Base-by-base conservation (phyloP, 2,113 vertebrate genomes). In the Phaetusa simplex region DNA sequence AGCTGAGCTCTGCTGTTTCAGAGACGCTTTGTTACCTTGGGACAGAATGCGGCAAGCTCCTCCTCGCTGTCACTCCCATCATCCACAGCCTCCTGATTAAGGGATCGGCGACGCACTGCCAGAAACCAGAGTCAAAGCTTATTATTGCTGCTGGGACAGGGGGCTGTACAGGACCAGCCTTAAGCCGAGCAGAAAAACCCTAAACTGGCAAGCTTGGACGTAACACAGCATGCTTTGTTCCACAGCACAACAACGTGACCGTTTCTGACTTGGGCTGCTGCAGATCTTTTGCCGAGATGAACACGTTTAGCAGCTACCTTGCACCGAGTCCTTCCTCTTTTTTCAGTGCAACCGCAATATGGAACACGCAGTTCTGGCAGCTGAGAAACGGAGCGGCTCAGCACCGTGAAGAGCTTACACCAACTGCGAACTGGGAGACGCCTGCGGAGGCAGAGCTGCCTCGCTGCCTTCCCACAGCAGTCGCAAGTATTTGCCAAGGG, bases 1-100 rank as follows among this genome's bases (percentile, higher is more conserved):
- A 50, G 24, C 70, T 34, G 32, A 90, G 73, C 66, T 82, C 40
- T 67, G 22, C 52, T 30, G 13, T 30, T 50, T 27, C 82, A 8
- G 17, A 71, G 29, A 18, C 1, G 2, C 27, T 52, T 62, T 0
- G 0, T 98, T 98, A 99, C 99, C 96, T 98, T 98, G 77, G 99
- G 99, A 86, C 99, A 99, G 98, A 99, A 99, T 0, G 99, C 99
- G 30, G 99, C 99, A 40, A 99, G 97, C 93, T 99, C 99, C 93
- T 99, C 99, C 92, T 99, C 99, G 0, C 99, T 99, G 97, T 99
- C 99, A 40, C 98, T 99, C 79, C 94, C 98, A 32, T 98, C 98
- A 6, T 97, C 98, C 1, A 85, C 87, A 47, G 86, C 90, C 52
- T 98, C 97, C 40, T 97, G 97, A 17, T 84, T 95, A 3, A 99